Evolutionary conservation across 2,888 invertebrate genomes (phyloP), one percentile per base, ranked within the genome.

Genomic region (Gasteruption jaculator): DNA sequence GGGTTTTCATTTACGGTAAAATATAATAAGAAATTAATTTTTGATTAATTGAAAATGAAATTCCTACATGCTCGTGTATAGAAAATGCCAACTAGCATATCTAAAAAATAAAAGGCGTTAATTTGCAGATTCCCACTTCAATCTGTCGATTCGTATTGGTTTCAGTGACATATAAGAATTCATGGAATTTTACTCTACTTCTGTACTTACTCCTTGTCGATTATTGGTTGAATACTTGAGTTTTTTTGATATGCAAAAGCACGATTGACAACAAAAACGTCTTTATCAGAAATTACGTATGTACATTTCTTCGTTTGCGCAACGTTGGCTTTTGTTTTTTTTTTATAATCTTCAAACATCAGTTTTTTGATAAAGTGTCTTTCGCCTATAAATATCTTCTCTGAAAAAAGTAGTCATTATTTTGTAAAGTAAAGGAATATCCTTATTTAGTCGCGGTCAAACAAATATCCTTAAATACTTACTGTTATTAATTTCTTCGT

Each of bases 211-310:
- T 83, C 76, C 10, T 76, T 75, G 70, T 89, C 82, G 56, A 90
- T 85, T 1, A 82, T 63, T 1, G 60, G 57, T 41, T 74, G 75
- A 49, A 84, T 73, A 16, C 74, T 75, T 37, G 85, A 85, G 11
- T 77, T 73, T 3, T 70, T 72, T 0, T 81, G 81, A 64, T 82
- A 91, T 0, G 81, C 86, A 56, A 91, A 90, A 0, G 83, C 84
- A 44, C 87, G 77, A 15, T 79, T 76, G 49, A 78, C 77, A 25
- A 74, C 77, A 58, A 85, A 76, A 49, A 88, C 82, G 0, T 80
- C 71, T 31, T 80, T 76, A 12, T 82, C 82, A 5, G 86, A 85
- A 37, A 86, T 77, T 1, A 90, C 90, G 60, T 82, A 89, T 0
- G 84, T 83, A 60, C 91, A 91, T 37, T 86, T 76, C 1, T 80